Base-by-base conservation (phyloP, 2,113 vertebrate genomes). In the Phaethon lepturus region DNA sequence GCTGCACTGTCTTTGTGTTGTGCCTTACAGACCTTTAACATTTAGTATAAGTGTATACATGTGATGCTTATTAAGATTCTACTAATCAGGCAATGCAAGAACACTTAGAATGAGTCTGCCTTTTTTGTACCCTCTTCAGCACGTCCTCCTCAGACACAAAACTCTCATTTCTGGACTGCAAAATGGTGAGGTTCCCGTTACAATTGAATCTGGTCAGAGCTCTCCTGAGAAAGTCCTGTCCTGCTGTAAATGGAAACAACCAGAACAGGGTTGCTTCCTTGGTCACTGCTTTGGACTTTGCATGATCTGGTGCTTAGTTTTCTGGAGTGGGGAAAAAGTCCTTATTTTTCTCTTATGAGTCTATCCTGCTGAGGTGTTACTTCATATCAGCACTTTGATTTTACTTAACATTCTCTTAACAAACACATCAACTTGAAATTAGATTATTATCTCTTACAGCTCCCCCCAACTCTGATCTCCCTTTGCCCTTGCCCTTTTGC, bases 41-140 rank as follows among this genome's bases (percentile, higher is more conserved):
- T 58, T 63, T 86, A 64, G 47, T 53, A 63, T 42, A 86, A 42
- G 13, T 0, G 0, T 52, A 31, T 4, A 14, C 1, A 7, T 6
- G 3, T 55, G 35, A 62, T n/a, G 15, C 42, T 94, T 35, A 28
- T 66, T 71, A 59, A 53, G 29, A 38, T 71, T 56, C 62, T 82
- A 13, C 55, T 77, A 47, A 72, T 72, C 53, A 17, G 25, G 22
- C n/a, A 59, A 6, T 33, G n/a, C 33, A 71, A 56, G 55, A 69
- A 56, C 68, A 11, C 44, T 80, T 69, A 31, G 31, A 60, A 72
- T 28, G 40, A 42, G 25, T 58, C 53, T 81, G 24, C 33, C 20
- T 71, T 42, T 74, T 62, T 47, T 42, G 8, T 71, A 40, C 15
- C 33, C 28, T 58, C 38, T 62, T 79, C 45, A 40, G 17, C 29